Evolutionary conservation across 2,797 vertebrate genomes (phyloP).

Genomic region (Anabacerthia variegaticeps): DNA sequence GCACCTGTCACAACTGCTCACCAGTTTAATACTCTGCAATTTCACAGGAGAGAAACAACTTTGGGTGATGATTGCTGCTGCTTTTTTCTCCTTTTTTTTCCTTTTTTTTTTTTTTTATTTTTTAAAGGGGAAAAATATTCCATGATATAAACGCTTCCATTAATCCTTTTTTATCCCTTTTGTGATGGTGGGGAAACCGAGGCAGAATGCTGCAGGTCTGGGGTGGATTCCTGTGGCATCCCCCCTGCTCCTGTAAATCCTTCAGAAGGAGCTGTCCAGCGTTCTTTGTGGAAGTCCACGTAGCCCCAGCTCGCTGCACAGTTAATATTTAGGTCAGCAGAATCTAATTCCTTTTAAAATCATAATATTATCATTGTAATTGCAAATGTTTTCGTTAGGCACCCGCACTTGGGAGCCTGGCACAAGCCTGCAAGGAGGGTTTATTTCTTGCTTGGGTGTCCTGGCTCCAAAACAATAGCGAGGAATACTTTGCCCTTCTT

Average conservation of each 20-base stretch:
- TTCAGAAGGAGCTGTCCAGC: neutral
- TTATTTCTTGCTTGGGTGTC: neutral
- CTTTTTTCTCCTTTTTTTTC: neutral
- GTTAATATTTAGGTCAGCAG: constrained; percentile 50
- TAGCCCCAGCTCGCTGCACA: neutral
- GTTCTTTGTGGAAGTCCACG: neutral
- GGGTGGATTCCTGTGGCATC: neutral
- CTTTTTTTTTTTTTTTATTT: neutral
- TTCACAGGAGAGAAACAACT: constrained; percentile 38
- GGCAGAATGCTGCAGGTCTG: neutral
- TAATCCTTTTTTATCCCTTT: neutral
- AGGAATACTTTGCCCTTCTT: neutral
- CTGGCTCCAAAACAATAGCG: neutral
- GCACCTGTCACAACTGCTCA: constrained; percentile 68
- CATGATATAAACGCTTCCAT: fast-evolving
- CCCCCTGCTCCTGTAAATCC: neutral
- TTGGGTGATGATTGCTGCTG: neutral
- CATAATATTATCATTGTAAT: constrained; percentile 34
- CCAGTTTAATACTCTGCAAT: constrained; percentile 63
- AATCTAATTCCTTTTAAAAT: constrained; percentile 41
- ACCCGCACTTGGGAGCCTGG: neutral
- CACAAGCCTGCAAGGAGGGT: neutral
- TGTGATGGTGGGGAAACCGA: neutral
- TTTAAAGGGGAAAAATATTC: neutral
- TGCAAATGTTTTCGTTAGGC: constrained; percentile 51